These are phyloP conservation scores for Avahi laniger DNA, from an alignment of 2,797 vertebrate species.

Conservation along the genomic window DNA sequence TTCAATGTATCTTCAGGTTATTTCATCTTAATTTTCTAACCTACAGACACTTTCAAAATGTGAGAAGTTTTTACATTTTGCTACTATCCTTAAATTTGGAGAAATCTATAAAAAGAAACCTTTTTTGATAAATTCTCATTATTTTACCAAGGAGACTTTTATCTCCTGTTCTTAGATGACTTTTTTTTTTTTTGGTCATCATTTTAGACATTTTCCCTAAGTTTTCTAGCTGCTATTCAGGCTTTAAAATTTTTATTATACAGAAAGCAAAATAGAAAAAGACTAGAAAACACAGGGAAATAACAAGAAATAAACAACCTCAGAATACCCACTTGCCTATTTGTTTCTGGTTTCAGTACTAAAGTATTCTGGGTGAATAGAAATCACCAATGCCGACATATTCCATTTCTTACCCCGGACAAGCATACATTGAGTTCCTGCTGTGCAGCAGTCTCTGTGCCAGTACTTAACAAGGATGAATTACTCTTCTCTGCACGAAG, in stretches of 20 bases:
- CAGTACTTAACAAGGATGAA: not conserved
- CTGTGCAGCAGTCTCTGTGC: no score
- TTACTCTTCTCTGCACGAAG: not conserved
- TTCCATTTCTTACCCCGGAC: not conserved
- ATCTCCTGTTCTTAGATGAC: not conserved
- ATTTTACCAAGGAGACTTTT: not conserved
- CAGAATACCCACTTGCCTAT: not conserved
- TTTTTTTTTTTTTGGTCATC: not conserved
- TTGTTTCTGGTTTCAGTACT: not conserved
- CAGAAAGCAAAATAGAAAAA: not conserved
- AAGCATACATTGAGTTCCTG: not conserved
- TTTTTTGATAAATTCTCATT: not conserved
- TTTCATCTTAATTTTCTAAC: not conserved
- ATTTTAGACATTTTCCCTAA: not conserved
- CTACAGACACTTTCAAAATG: not conserved
- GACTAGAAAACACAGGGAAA: not conserved
- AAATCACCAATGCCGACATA: not conserved
- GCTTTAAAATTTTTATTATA: not conserved
- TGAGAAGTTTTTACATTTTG: not conserved
- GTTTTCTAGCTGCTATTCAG: not conserved
- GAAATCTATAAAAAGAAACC: not conserved
- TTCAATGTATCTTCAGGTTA: not conserved
- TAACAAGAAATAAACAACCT: not conserved
- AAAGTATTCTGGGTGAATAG: not conserved
- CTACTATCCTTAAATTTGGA: not conserved